phyloP scores from a whole-genome alignment of 2,888 invertebrate genomes.

The Andrena chrysosceles region DNA sequence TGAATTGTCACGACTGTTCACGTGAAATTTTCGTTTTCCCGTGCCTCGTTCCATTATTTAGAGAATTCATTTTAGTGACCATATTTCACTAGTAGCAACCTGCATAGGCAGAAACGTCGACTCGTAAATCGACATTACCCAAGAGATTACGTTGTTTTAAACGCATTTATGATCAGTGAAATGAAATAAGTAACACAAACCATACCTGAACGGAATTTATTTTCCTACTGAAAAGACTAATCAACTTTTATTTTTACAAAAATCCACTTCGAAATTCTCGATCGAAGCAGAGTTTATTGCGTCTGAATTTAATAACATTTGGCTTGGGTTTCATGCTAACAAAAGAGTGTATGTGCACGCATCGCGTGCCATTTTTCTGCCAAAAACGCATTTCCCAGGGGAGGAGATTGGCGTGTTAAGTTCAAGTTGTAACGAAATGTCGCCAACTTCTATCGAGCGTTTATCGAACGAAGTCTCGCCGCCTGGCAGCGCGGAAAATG shows the following conservation, averaged over 20 bases:
- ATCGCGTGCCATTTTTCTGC: neutral
- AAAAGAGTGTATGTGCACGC: no score
- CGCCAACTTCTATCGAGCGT: slow-evolving; percentile 40
- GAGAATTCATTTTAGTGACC: slow-evolving; percentile 18
- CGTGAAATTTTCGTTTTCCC: slow-evolving; percentile 18
- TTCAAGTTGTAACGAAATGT: slow-evolving; percentile 18
- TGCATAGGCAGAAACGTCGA: neutral
- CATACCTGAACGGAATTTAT: no score
- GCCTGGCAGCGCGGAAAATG: neutral
- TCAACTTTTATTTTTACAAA: neutral
- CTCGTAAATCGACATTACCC: slow-evolving; percentile 6
- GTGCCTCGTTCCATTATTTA: slow-evolving; percentile 15
- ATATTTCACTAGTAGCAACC: slow-evolving; percentile 12
- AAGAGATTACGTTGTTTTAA: neutral
- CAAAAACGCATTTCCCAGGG: neutral
- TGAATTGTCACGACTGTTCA: neutral
- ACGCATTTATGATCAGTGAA: neutral
- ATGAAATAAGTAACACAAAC: neutral
- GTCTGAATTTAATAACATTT: no score
- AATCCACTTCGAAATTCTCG: no score
- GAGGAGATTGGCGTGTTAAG: neutral
- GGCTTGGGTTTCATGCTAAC: no score
- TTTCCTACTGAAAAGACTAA: neutral
- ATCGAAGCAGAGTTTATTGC: no score
- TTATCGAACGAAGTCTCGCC: slow-evolving; percentile 32